Conservation (phyloP, 2,797 vertebrate genomes). For the Melanotaenia boesemani region DNA sequence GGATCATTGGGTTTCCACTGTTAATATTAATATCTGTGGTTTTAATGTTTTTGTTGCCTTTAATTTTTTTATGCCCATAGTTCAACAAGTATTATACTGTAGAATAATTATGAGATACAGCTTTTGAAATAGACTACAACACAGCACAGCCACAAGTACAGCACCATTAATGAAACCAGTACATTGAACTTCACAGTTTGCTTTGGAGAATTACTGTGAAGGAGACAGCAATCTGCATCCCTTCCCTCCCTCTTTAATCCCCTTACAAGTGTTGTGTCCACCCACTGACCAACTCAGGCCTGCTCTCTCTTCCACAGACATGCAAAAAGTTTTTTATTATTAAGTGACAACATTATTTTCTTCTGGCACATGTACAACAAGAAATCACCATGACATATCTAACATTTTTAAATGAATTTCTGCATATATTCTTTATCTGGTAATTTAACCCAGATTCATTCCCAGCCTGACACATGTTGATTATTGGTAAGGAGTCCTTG, state of each 20-base stretch:
- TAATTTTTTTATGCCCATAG: background rate
- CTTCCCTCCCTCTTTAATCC: slow-evolving; percentile 55
- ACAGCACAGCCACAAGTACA: background rate
- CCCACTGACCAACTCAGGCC: slow-evolving; percentile 46
- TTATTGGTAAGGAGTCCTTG: background rate
- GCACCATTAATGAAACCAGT: background rate
- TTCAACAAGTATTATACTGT: background rate
- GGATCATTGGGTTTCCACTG: background rate
- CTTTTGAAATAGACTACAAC: background rate
- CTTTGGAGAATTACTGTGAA: slow-evolving; percentile 45
- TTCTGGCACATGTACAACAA: background rate
- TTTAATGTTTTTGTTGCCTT: background rate
- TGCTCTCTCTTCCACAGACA: slow-evolving; percentile 20
- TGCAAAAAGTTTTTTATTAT: slow-evolving; percentile 19
- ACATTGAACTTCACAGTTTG: slow-evolving; percentile 16
- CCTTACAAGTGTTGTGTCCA: slow-evolving; percentile 57
- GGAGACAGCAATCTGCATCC: slow-evolving; percentile 60
- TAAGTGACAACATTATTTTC: background rate
- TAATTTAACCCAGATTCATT: background rate
- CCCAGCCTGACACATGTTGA: background rate
- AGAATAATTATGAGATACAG: background rate
- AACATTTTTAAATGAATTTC: background rate
- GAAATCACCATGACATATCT: background rate
- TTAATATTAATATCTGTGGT: no score
- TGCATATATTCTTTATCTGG: background rate